A percentile compares a stretch with the other conserved stretches of the same genome.
These are phyloP conservation scores for Myotis davidii DNA, from an alignment of 2,113 vertebrate genomes.

Conservation along the genomic window DNA sequence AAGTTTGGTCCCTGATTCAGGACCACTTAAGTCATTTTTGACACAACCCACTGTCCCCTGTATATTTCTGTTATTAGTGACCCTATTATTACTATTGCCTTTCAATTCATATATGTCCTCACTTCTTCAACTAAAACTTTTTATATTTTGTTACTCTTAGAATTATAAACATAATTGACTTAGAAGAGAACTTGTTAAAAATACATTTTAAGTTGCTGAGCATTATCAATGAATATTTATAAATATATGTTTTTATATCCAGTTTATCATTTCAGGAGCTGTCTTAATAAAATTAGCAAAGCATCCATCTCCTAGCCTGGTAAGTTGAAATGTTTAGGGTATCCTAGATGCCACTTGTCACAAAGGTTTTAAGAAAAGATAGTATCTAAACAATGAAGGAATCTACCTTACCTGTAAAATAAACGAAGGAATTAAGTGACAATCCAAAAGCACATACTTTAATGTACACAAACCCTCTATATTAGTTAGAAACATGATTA, in stretches of 20 bases:
- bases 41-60: neutral
- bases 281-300: constrained; percentile 37
- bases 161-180: constrained; percentile 34
- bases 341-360: constrained; percentile 1
- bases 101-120: neutral
- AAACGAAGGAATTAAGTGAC: constrained; percentile 22
- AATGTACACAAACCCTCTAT: neutral
- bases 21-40: neutral
- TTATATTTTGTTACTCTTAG: neutral
- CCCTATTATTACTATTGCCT: neutral
- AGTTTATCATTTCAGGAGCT: constrained; percentile 70
- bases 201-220: constrained; percentile 8
- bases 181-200: constrained; percentile 34
- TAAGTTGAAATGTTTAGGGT: constrained; percentile 52
- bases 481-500: neutral
- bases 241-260: constrained; percentile 66
- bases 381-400: neutral
- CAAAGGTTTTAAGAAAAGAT: neutral
- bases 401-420: neutral
- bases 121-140: neutral
- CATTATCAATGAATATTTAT: constrained; percentile 62
- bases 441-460: neutral
- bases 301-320: neutral
- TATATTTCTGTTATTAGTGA: neutral
- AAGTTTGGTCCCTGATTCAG: neutral